phyloP scores from a whole-genome alignment of 2,888 invertebrate species.

The Acronicta alni region DNA sequence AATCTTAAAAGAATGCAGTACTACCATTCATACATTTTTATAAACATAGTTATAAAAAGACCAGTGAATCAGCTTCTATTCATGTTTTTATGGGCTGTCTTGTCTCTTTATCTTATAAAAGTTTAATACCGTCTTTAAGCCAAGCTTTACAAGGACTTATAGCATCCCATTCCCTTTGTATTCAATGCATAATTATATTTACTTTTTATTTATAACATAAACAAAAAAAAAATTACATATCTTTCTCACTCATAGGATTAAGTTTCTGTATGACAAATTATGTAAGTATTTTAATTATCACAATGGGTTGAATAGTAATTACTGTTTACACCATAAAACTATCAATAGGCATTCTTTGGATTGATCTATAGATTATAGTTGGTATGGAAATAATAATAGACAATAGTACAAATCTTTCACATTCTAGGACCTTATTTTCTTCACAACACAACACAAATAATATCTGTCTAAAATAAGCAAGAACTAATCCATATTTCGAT shows the following conservation, averaged over 20 bases:
- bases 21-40: neutral
- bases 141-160: neutral
- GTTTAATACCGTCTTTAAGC: too few species aligned
- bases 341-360: conserved; percentile 3
- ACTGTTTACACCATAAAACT: conserved; percentile 5
- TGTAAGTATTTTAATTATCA: conserved; percentile 1
- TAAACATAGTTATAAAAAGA: neutral
- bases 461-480: neutral
- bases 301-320: conserved; percentile 25
- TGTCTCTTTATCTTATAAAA: neutral
- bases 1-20: neutral
- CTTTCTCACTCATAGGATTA: neutral
- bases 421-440: neutral
- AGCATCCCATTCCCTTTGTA: conserved; percentile 35
- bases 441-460: neutral
- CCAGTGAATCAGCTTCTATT: neutral
- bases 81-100: neutral
- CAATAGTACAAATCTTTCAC: neutral
- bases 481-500: neutral
- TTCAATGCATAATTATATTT: neutral
- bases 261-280: conserved; percentile 19
- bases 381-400: too few species aligned
- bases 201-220: conserved; percentile 4
- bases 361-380: too few species aligned
- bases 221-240: too few species aligned